Conservation (phyloP, 2,888 invertebrate species). For the Andrena minutula region DNA sequence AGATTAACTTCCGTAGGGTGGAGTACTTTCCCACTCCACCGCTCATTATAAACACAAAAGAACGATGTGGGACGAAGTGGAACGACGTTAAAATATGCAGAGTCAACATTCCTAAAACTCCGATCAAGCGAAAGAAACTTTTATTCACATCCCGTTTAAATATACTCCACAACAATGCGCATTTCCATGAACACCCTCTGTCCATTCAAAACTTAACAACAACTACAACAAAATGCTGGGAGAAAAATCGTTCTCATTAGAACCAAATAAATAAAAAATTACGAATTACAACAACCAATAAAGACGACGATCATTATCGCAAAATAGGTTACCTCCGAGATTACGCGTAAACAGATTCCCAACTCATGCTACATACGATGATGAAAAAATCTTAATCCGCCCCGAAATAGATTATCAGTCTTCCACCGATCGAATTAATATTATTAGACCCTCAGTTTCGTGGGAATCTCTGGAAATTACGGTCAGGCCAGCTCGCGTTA, state of each 20-base stretch:
- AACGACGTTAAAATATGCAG: too few species aligned
- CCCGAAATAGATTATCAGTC: background rate
- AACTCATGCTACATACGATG: background rate
- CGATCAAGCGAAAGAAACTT: background rate
- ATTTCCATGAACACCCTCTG: background rate
- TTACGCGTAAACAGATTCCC: constrained; percentile 1
- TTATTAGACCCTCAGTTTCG: background rate
- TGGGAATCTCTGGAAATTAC: background rate
- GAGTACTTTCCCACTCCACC: too few species aligned
- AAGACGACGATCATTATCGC: constrained; percentile 1
- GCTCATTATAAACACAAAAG: too few species aligned
- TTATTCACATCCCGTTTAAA: background rate
- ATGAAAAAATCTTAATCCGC: background rate
- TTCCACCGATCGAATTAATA: background rate
- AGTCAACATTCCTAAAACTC: too few species aligned
- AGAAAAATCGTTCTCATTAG: background rate
- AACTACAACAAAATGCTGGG: too few species aligned
- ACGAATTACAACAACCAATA: background rate
- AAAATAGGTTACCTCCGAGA: constrained; percentile 10
- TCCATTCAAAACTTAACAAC: background rate
- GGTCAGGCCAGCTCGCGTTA: background rate
- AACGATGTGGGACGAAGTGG: too few species aligned
- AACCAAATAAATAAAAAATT: background rate
- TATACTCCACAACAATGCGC: background rate
- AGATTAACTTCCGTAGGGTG: too few species aligned